A percentile compares a stretch with the other conserved stretches of the same genome.
Conservation (phyloP, 2,888 invertebrate genomes). For the Cephus pulcher region DNA sequence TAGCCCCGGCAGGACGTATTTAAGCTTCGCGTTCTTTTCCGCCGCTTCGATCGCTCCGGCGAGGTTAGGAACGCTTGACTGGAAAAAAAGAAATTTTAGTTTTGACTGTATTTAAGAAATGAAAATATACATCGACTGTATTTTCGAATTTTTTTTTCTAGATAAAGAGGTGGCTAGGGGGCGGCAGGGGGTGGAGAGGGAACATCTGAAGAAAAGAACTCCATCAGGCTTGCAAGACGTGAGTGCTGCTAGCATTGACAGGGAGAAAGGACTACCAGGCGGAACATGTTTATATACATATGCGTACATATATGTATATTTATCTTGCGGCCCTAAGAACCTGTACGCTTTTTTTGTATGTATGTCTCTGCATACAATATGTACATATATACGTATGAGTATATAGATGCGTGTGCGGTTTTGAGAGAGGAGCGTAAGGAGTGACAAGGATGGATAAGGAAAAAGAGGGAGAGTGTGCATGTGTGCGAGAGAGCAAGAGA, state of each 20-base stretch:
- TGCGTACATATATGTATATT: constrained; percentile 15
- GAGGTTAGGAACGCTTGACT: no score
- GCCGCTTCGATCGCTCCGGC: no score
- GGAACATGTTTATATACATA: constrained; percentile 8
- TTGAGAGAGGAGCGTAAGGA: background rate
- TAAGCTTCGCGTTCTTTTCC: no score
- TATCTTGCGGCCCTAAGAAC: background rate
- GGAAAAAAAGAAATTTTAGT: no score
- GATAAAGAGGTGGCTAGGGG: constrained; percentile 54
- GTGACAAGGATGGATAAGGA: constrained; percentile 20
- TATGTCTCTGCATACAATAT: background rate
- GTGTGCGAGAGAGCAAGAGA: background rate
- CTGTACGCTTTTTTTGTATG: no score
- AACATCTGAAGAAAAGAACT: constrained; percentile 35
- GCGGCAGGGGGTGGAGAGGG: constrained; percentile 43
- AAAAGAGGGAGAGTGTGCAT: constrained; percentile 19
- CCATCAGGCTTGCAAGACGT: constrained; percentile 12
- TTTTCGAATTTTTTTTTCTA: constrained; percentile 38
- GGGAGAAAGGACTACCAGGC: constrained; percentile 7
- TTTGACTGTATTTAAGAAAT: no score
- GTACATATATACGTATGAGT: constrained; percentile 21
- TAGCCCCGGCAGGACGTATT: no score
- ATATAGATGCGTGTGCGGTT: constrained; percentile 14
- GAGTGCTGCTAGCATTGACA: constrained; percentile 18
- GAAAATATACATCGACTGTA: constrained; percentile 36